These are phyloP conservation scores for Kryptolebias ocellatus DNA, from an alignment of 2,797 vertebrate genomes.

Conservation along the genomic window DNA sequence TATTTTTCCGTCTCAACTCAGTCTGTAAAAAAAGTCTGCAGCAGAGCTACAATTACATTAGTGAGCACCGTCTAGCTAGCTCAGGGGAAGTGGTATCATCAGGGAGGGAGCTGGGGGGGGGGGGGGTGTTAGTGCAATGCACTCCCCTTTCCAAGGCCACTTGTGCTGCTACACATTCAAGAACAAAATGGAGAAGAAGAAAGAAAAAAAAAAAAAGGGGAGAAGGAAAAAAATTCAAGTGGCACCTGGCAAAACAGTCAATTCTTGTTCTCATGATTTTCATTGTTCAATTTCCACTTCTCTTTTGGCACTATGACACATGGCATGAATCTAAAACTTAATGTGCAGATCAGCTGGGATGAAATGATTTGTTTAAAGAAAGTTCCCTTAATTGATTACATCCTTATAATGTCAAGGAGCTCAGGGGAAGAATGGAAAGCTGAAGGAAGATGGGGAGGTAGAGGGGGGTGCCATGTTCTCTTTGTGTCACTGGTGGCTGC, in stretches of 20 bases:
- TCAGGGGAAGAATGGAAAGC: constrained; percentile 31
- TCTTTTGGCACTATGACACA: constrained; percentile 83
- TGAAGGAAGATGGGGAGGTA: constrained; percentile 55
- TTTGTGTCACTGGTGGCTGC: constrained; percentile 61
- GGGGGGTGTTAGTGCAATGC: constrained; percentile 68
- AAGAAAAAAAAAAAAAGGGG: neutral
- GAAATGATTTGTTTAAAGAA: constrained; percentile 60
- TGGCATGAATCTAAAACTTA: constrained; percentile 58
- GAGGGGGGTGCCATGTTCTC: constrained; percentile 76
- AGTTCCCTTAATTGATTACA: constrained; percentile 79
- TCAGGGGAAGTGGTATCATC: constrained; percentile 74
- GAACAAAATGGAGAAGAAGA: constrained; percentile 45
- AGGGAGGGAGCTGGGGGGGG: constrained; percentile 12
- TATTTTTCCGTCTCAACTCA: constrained; percentile 45
- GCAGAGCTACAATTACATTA: constrained; percentile 75
- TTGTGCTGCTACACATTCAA: constrained; percentile 83
- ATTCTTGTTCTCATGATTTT: constrained; percentile 73
- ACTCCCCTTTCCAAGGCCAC: constrained; percentile 78
- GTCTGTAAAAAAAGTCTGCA: constrained; percentile 75
- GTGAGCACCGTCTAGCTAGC: constrained; percentile 78
- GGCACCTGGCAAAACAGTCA: constrained; percentile 79
- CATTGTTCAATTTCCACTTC: constrained; percentile 78
- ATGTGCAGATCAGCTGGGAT: constrained; percentile 55
- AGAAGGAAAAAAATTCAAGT: constrained; percentile 62
- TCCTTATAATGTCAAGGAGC: constrained; percentile 58